These are phyloP conservation scores for Sinosuthora webbiana DNA, from an alignment of 2,113 vertebrate genomes.

Conservation along the genomic window DNA sequence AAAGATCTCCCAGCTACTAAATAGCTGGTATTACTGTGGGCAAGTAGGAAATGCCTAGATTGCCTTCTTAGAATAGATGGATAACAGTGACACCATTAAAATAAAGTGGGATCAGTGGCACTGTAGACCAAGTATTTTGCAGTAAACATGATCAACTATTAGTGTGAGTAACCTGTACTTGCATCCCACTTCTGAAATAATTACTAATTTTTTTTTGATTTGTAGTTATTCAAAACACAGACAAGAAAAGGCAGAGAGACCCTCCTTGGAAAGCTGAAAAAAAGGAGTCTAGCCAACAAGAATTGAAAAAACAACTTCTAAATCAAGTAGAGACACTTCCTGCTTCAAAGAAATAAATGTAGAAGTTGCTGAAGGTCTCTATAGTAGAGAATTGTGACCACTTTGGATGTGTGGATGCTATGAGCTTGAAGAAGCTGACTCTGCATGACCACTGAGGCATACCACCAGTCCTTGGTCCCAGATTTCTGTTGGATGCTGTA, in stretches of 20 bases:
- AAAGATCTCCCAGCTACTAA: slow-evolving; percentile 9
- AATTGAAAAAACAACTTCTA: background rate
- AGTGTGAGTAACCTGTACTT: background rate
- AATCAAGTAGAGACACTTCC: background rate
- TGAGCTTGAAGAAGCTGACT: background rate
- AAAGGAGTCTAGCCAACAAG: background rate
- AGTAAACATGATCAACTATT: background rate
- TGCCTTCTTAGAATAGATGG: background rate
- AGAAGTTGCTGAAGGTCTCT: background rate
- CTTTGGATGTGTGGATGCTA: background rate
- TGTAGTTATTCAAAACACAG: background rate
- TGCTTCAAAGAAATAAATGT: background rate
- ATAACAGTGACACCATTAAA: background rate
- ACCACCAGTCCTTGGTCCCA: background rate
- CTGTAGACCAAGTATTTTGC: background rate
- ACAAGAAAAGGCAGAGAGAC: background rate
- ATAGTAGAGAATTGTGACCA: background rate
- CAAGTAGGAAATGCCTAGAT: background rate
- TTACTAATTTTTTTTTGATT: background rate
- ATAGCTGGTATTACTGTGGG: background rate
- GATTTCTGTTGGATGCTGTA: background rate
- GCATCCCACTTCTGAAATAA: background rate
- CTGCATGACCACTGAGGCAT: background rate
- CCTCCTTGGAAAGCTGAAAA: background rate
- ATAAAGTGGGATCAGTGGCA: background rate